Conservation (phyloP, 1,140 invertebrate genomes). For the Potamilus streckersoni region DNA sequence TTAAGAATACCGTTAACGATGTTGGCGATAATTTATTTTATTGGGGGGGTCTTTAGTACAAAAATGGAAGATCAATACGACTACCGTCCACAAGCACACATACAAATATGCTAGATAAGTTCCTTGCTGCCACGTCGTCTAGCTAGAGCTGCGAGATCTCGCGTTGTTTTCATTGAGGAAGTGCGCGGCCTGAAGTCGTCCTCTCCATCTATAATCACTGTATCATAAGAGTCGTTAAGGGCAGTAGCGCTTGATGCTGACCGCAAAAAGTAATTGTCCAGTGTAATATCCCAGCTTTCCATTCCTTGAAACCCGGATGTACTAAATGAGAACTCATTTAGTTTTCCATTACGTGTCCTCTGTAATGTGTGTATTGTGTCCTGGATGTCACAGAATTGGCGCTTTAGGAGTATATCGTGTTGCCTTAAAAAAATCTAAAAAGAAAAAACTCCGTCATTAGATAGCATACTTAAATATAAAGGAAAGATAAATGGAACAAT, state of each 20-base stretch:
- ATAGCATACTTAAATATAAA: too few species aligned
- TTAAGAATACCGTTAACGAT: too few species aligned
- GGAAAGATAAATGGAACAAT: too few species aligned
- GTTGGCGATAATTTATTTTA: too few species aligned
- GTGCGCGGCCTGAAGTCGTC: constrained; percentile 46
- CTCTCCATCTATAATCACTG: constrained; percentile 31
- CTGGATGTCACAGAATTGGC: constrained; percentile 59
- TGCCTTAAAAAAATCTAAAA: constrained; percentile 56
- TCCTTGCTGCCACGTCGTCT: constrained; percentile 59
- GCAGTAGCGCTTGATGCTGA: constrained; percentile 46
- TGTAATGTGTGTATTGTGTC: constrained; percentile 49
- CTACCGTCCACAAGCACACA: too few species aligned
- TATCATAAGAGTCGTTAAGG: constrained; percentile 37
- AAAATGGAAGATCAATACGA: too few species aligned
- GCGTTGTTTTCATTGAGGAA: constrained; percentile 56
- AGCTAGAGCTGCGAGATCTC: constrained; percentile 57
- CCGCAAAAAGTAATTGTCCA: constrained; percentile 41
- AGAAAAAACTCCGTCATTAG: background rate
- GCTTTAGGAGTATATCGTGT: constrained; percentile 56
- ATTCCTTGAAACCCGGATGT: constrained; percentile 19
- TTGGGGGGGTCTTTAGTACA: too few species aligned
- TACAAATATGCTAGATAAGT: constrained; percentile 26
- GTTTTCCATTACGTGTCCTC: constrained; percentile 16
- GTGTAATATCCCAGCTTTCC: constrained; percentile 24
- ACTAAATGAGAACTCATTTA: constrained; percentile 22